Evolutionary conservation across 2,113 vertebrate species (phyloP), one percentile per base, ranked within the genome.

Genomic region (Apodemus speciosus): DNA sequence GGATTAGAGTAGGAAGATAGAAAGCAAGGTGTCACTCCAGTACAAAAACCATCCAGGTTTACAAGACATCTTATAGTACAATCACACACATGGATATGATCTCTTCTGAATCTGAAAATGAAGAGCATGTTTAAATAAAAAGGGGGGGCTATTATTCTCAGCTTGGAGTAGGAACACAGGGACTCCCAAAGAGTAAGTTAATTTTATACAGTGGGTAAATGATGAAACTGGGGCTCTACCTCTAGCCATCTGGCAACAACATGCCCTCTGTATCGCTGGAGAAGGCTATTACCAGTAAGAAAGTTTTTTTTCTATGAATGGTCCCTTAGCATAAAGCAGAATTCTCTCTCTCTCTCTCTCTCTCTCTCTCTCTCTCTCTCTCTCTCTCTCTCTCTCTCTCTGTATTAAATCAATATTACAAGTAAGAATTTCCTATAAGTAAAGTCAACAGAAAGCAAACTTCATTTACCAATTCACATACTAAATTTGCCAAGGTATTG

Each of bases 391-490:
- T n/a, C n/a, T n/a, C n/a, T n/a, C n/a, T n/a, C n/a, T n/a, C n/a
- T n/a, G n/a, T n/a, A 15, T 66, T 66, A 11, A 66, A 15, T 66
- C 64, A 66, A 85, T 4, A 92, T 56, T 79, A 35, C 23, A 58
- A 69, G 76, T 43, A 88, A 90, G 1, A 49, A 46, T 66, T 68
- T n/a, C 9, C 32, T 75, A 0, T 56, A 94, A 72, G 23, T 51
- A 79, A 92, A 38, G 21, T 32, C 83, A 88, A 94, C 56, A 76
- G 13, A 62, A 49, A 92, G 85, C 43, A 88, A 90, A 85, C 11
- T n/a, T 27, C 30, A 87, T 40, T 35, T 51, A 71, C 13, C 18
- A 49, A 86, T 46, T 46, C 18, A 81, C 46, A 81, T 68, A 94
- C 93, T 56, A 27, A 86, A 71, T 53, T 71, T 69, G 11, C 20